Conservation (phyloP, 2,888 invertebrate genomes). For the Aleiodes leptofemur region DNA sequence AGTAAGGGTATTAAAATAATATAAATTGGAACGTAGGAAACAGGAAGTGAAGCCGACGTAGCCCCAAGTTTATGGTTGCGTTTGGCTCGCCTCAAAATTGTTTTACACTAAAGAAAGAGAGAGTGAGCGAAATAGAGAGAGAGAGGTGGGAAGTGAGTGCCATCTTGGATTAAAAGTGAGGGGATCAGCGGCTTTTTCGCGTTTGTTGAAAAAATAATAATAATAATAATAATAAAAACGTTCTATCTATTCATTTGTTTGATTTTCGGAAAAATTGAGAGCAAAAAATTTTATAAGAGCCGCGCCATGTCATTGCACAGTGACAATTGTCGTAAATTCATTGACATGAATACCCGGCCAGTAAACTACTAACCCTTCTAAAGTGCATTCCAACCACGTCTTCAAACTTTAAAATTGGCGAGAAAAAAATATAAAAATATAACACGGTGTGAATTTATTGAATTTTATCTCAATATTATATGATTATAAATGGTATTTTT, state of each 20-base stretch:
- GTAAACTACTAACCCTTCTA: constrained; percentile 25
- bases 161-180: constrained; percentile 49
- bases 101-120: neutral
- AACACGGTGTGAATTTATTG: constrained; percentile 39
- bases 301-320: constrained; percentile 39
- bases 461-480: constrained; percentile 39
- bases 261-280: neutral
- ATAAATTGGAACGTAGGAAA: constrained; percentile 32
- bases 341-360: constrained; percentile 16
- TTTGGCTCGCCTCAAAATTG: constrained; percentile 1
- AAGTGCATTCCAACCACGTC: constrained; percentile 16
- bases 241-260: neutral
- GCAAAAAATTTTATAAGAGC: constrained; percentile 29
- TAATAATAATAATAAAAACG: constrained; percentile 15
- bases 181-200: constrained; percentile 41
- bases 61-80: constrained; percentile 27
- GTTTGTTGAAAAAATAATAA: constrained; percentile 5
- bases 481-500: too few species aligned
- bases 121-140: constrained; percentile 19
- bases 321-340: constrained; percentile 27
- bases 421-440: neutral
- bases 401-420: neutral
- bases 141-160: constrained; percentile 48
- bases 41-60: constrained; percentile 49
- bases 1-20: neutral